A percentile compares a stretch with the other conserved stretches of the same genome.
Evolutionary conservation across 2,797 vertebrate species (phyloP).

Genomic region (Erethizon dorsatum): DNA sequence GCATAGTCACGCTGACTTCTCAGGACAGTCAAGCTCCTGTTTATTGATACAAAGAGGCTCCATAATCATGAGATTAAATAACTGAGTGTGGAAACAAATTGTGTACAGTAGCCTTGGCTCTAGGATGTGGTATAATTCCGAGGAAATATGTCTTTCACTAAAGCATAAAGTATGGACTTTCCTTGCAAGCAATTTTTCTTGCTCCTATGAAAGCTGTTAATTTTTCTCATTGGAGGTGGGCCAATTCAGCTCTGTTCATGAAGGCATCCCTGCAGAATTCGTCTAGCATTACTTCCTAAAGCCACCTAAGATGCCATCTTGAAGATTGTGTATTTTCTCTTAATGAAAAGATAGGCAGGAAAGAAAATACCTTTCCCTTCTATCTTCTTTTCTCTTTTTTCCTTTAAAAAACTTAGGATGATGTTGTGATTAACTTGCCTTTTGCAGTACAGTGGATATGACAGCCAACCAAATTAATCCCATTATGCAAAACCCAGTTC

Average conservation of each 20-base stretch:
- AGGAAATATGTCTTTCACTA: fast-evolving
- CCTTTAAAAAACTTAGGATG: slow-evolving; percentile 83
- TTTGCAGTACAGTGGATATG: slow-evolving; percentile 89
- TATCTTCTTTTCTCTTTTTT: slow-evolving; percentile 81
- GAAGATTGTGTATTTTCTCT: slow-evolving; percentile 70
- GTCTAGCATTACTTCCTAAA: slow-evolving; percentile 58
- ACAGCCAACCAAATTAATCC: slow-evolving; percentile 93
- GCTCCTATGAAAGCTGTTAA: slow-evolving; percentile 73
- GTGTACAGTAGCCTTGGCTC: neutral
- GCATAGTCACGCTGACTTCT: neutral
- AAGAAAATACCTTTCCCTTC: slow-evolving; percentile 76
- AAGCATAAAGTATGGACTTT: neutral
- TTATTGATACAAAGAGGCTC: neutral
- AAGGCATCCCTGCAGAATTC: slow-evolving; percentile 19
- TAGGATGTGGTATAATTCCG: neutral
- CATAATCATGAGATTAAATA: neutral
- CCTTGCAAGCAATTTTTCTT: slow-evolving; percentile 64
- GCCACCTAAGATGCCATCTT: slow-evolving; percentile 38
- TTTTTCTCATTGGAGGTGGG: slow-evolving; percentile 66
- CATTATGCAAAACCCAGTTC: slow-evolving; percentile 93
- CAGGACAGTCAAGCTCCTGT: neutral
- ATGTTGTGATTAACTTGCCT: slow-evolving; percentile 91
- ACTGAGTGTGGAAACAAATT: neutral
- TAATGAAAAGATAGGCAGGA: slow-evolving; percentile 78
- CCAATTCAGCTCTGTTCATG: slow-evolving; percentile 8